Evolutionary conservation across 2,797 vertebrate species (phyloP), one percentile per base, ranked within the genome.

Genomic region (Mus minutoides): DNA sequence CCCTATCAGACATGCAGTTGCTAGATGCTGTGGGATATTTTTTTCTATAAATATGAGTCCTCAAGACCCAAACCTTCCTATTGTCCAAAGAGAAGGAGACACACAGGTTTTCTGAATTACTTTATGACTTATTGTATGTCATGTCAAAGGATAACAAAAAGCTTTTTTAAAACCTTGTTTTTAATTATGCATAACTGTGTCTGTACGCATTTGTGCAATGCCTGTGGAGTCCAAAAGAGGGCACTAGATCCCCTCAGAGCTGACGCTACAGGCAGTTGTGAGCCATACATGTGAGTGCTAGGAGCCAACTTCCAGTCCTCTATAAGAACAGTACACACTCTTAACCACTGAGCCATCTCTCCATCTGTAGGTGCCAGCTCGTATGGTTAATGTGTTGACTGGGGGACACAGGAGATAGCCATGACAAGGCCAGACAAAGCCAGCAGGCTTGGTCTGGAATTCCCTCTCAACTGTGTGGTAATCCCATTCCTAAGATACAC

Each of bases 1-100:
- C 64, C 94, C 95, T 96, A 89, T 94, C 93, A 96, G 95, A 97
- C 94, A 37, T 37, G 34, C 49, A 95, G 1, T n/a, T 96, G 85
- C 95, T 97, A 86, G 94, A 93, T 95, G 94, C 64, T 54, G 6
- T 3, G 8, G 43, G 26, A 37, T 91, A 87, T 94, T 67, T 69
- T 95, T 95, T 89, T 52, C 95, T 93, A 82, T 78, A 79, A 96
- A 34, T 21, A 24, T 24, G 75, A 96, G 62, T 26, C 56, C 89
- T 3, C 0, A 5, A 10, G 14, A 37, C 54, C 92, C 56, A 88
- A 56, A 52, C 0, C 49, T 84, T 79, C 54, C 49, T 64, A 6
- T 49, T 69, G 8, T 22, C 62, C 10, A 17, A 58, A 90, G 14
- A 29, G 82, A 40, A 43, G 92, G 52, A 73, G 73, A 37, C 16